Percentiles rank a stretch among this genome's conserved stretches.
Evolutionary conservation across 1,140 invertebrate species (phyloP).

Genomic region (Philaenus spumarius): DNA sequence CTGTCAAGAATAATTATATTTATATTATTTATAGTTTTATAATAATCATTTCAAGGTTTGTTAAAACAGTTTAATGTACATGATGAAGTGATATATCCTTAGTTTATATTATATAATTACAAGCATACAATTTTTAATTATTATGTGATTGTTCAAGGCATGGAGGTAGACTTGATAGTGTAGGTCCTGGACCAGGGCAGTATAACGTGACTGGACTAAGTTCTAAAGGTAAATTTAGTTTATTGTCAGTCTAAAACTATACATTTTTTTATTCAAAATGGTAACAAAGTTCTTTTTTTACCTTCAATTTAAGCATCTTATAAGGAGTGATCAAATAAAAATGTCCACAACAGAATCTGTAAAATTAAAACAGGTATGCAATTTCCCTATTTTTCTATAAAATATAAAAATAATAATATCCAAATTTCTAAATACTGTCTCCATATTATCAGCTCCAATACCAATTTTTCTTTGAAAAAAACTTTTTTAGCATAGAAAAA

Average conservation of each 20-base stretch:
- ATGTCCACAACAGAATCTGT: no score
- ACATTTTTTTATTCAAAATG: background rate
- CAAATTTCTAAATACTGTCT: no score
- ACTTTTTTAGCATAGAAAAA: no score
- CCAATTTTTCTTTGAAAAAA: no score
- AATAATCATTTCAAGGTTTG: no score
- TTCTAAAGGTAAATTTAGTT: constrained; percentile 68
- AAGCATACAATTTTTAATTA: constrained; percentile 16
- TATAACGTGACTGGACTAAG: constrained; percentile 80
- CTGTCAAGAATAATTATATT: background rate
- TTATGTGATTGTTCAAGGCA: constrained; percentile 39
- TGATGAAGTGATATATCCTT: background rate
- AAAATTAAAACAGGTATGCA: no score
- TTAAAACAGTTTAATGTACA: background rate
- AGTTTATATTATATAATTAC: background rate
- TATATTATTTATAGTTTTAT: no score
- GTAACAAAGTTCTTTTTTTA: background rate
- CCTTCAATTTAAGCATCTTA: background rate
- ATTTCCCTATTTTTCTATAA: no score
- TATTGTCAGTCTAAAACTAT: no score
- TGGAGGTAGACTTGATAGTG: constrained; percentile 44
- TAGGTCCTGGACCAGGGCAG: constrained; percentile 76
- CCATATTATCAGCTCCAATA: no score
- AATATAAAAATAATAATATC: no score
- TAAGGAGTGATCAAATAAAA: no score